Evolutionary conservation across 2,797 vertebrate species (phyloP), one percentile per base, ranked within the genome.

Genomic region (Sparidentex hasta): DNA sequence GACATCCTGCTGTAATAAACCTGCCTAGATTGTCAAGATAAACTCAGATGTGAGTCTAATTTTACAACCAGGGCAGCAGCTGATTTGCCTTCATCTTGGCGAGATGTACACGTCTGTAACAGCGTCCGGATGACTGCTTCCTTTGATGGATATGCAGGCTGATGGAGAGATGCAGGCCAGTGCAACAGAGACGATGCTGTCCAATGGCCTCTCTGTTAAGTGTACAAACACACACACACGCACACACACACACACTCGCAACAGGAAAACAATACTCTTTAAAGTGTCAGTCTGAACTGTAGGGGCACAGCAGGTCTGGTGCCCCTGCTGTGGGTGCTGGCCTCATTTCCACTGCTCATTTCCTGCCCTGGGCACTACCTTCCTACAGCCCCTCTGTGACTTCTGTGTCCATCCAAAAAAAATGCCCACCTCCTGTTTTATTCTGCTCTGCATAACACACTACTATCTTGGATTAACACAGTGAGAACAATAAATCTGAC

Each of bases 241-340:
- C 13, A 70, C 44, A 69, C 27, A 76, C 59, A 76, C 51, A 88
- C 66, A 78, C 43, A 61, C 25, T 38, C 47, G 77, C 74, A 86
- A 55, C 65, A 63, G 61, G 71, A 54, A 61, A 84, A 62, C 93
- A 93, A 94, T 93, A 91, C 87, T 93, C 85, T 90, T 61, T 88
- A 77, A 38, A 88, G 86, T 85, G 86, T 93, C 82, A 89, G 81
- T 78, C 72, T 76, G 50, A 89, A 87, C 90, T 83, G 83, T 73
- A 70, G 84, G 72, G 84, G 76, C 83, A 75, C 85, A 78, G 87
- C 74, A 76, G 87, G 87, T 83, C 85, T 77, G 51, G 59, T 74
- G 80, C 76, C 83, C 88, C 85, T 54, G 63, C 88, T 82, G 85
- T 83, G 86, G 80, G 64, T 81, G 80, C 81, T 85, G 84, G 79